phyloP scores from a whole-genome alignment of 2,888 invertebrate genomes.

The Nycteola revayana region DNA sequence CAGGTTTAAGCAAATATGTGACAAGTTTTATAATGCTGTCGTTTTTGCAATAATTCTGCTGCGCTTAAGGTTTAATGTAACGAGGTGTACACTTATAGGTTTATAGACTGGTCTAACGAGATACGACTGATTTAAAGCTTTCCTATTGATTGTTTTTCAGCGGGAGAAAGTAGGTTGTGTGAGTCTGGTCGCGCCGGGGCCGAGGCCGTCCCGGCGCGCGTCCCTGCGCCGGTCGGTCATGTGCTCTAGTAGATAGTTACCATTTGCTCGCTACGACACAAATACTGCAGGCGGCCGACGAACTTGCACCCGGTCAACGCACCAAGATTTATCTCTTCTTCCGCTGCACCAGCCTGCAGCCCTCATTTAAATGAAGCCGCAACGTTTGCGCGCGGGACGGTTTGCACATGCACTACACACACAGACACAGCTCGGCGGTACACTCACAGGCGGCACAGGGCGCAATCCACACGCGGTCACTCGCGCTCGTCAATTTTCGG shows the following conservation, averaged over 20 bases:
- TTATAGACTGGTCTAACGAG: not conserved
- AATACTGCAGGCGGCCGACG: constrained; percentile 45
- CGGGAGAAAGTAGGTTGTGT: constrained; percentile 24
- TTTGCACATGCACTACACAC: constrained; percentile 26
- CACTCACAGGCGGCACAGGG: constrained; percentile 7
- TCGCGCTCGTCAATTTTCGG: constrained; percentile 30
- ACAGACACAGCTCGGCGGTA: constrained; percentile 15
- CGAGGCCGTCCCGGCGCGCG: not conserved
- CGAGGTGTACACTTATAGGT: not conserved
- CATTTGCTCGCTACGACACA: constrained; percentile 45
- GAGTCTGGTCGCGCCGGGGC: not conserved
- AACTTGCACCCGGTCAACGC: constrained; percentile 64
- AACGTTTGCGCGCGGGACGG: constrained; percentile 15
- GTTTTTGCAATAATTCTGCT: not conserved
- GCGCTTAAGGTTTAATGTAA: too few relatives aligned
- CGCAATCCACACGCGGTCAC: constrained; percentile 23
- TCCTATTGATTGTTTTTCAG: not conserved
- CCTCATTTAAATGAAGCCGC: constrained; percentile 29
- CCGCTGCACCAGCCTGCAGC: constrained; percentile 41
- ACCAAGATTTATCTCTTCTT: constrained; percentile 53
- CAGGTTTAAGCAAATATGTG: not conserved
- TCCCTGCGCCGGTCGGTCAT: constrained; percentile 15
- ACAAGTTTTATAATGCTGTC: not conserved
- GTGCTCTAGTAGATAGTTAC: constrained; percentile 48
- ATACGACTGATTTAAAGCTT: not conserved